A percentile compares a stretch with the other conserved stretches of the same genome.
These are phyloP conservation scores for Asteroscopus sphinx DNA, from an alignment of 2,888 invertebrate genomes.

Conservation along the genomic window DNA sequence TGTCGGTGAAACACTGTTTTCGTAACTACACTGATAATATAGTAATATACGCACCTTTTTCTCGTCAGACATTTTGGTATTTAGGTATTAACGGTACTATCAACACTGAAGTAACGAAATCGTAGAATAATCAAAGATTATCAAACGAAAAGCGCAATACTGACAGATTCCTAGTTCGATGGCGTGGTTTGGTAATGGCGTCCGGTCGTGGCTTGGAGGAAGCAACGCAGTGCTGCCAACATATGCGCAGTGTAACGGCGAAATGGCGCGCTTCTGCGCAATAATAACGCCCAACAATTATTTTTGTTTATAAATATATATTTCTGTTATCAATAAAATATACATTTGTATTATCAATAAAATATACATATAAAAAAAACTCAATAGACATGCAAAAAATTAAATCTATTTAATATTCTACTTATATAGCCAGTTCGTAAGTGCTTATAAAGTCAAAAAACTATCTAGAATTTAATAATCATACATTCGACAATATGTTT, in stretches of 20 bases:
- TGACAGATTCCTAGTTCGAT: slow-evolving; percentile 83
- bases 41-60: slow-evolving; percentile 89
- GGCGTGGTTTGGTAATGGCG: slow-evolving; percentile 90
- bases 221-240: slow-evolving; percentile 83
- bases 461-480: slow-evolving; percentile 4
- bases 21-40: slow-evolving; percentile 75
- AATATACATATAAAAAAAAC: slow-evolving; percentile 5
- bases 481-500: neutral
- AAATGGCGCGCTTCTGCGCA: slow-evolving; percentile 83
- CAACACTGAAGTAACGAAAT: slow-evolving; percentile 70
- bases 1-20: slow-evolving; percentile 75
- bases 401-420: neutral
- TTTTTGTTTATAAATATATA: neutral
- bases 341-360: neutral
- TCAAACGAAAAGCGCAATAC: slow-evolving; percentile 75
- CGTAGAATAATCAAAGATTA: slow-evolving; percentile 66
- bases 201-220: slow-evolving; percentile 84
- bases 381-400: neutral
- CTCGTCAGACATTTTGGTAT: slow-evolving; percentile 91
- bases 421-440: neutral
- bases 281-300: slow-evolving; percentile 37
- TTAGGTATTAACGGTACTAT: slow-evolving; percentile 69
- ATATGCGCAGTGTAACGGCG: slow-evolving; percentile 74
- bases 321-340: neutral
- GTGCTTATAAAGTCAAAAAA: neutral